phyloP scores from a whole-genome alignment of 2,888 invertebrate genomes.

The Campoletis raptor region DNA sequence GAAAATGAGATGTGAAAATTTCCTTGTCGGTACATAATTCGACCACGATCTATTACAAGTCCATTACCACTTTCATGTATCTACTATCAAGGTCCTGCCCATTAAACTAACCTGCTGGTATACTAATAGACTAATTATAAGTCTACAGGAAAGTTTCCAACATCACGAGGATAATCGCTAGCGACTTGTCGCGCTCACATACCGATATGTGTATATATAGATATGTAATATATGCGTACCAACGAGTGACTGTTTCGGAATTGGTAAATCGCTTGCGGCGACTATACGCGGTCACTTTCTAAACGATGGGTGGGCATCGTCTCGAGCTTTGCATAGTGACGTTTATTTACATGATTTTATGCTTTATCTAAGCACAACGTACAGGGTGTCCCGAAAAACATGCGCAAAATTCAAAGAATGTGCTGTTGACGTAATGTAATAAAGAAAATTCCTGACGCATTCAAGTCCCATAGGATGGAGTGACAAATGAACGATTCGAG shows the following conservation, averaged over 20 bases:
- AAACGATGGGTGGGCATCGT: constrained; percentile 19
- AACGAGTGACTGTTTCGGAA: constrained; percentile 24
- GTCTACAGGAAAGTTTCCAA: constrained; percentile 3
- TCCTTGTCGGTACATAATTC: not conserved
- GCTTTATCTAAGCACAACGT: not conserved
- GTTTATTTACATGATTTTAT: not conserved
- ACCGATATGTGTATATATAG: not conserved
- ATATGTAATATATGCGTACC: not conserved
- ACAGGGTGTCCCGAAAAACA: not conserved
- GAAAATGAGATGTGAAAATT: not conserved
- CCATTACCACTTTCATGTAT: constrained; percentile 1
- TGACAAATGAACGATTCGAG: too few relatives aligned
- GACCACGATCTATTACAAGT: not conserved
- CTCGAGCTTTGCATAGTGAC: not conserved
- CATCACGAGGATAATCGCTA: constrained; percentile 3
- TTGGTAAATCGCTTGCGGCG: constrained; percentile 30
- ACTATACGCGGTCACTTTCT: constrained; percentile 15
- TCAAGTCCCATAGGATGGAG: too few relatives aligned
- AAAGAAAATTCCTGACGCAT: not conserved
- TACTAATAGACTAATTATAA: constrained; percentile 15
- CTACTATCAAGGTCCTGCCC: not conserved
- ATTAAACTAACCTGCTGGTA: constrained; percentile 21
- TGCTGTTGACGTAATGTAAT: not conserved
- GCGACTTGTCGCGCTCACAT: not conserved
- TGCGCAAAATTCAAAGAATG: not conserved